Evolutionary conservation across 2,113 vertebrate genomes (phyloP), one percentile per base, ranked within the genome.

Genomic region (Ornithorhynchus anatinus): DNA sequence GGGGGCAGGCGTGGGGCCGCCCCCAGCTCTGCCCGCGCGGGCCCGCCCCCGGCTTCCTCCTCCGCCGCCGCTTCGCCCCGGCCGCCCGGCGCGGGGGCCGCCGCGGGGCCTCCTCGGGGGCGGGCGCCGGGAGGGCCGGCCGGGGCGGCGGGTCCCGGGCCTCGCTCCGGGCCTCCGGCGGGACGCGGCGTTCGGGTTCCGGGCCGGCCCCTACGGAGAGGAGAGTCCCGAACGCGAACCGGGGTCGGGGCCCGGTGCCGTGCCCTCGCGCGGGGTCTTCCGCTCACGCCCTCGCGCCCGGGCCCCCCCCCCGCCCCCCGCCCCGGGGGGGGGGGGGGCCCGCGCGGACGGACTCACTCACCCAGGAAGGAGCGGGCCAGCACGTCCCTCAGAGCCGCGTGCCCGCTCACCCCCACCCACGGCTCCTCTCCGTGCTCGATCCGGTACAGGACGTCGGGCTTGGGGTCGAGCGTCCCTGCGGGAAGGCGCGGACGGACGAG

Each of bases 11-110:
- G 9, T 23, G 16, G 2, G 3, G 44, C 44, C 44, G 22, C 5
- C 12, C 27, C 16, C 44, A 12, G 3, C 12, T 7, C n/a, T 47
- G 44, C 22, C 12, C 27, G n/a, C 44, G 22, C 44, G 22, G 44
- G 44, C n/a, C n/a, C n/a, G n/a, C n/a, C n/a, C n/a, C n/a, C n/a
- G n/a, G n/a, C n/a, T n/a, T n/a, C n/a, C n/a, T n/a, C n/a, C n/a
- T n/a, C n/a, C n/a, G n/a, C n/a, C n/a, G n/a, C n/a, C n/a, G n/a
- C n/a, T 84, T 3, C 88, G 89, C 13, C 82, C 72, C 22, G 84
- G 78, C n/a, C n/a, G n/a, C 56, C 87, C 89, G n/a, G 78, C 70
- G 50, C 84, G 82, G 8, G 86, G 84, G 0, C 94, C n/a, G n/a
- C 91, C 47, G 94, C 94, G 0, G 93, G 92, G 95, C 78, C n/a